Evolutionary conservation across 2,797 vertebrate genomes (phyloP).

Genomic region (Pipistrellus pygmaeus): DNA sequence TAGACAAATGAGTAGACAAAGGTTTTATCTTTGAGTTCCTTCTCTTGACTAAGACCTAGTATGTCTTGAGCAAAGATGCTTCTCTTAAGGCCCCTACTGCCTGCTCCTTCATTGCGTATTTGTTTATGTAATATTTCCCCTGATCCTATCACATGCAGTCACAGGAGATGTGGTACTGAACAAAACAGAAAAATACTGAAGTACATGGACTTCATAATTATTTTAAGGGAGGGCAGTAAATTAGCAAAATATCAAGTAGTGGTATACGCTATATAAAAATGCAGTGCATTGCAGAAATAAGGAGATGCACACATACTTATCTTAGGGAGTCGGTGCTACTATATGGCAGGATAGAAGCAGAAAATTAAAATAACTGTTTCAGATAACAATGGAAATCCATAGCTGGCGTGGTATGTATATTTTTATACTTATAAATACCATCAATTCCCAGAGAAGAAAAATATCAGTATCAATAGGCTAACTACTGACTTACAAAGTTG

Average conservation of each 20-base stretch:
- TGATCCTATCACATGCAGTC: neutral
- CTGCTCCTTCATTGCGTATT: neutral
- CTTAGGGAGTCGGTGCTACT: neutral
- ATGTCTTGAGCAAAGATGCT: neutral
- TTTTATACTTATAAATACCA: neutral
- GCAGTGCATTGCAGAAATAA: neutral
- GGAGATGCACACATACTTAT: neutral
- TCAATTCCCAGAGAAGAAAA: neutral
- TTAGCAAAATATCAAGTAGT: neutral
- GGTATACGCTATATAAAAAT: neutral
- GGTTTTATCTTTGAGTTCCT: neutral
- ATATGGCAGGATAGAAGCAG: neutral
- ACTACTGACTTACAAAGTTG: neutral
- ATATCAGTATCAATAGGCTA: neutral
- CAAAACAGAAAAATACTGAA: neutral
- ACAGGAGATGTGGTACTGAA: neutral
- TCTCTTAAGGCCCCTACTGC: neutral
- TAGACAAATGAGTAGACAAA: neutral
- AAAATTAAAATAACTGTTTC: slow-evolving; percentile 43
- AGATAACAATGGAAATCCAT: neutral
- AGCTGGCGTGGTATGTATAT: neutral
- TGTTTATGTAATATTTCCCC: neutral
- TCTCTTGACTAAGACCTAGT: neutral
- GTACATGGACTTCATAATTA: neutral
- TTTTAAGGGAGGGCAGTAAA: neutral